Evolutionary conservation across 1,140 invertebrate genomes (phyloP), one percentile per base, ranked within the genome.

Genomic region (Batillaria attramentaria): DNA sequence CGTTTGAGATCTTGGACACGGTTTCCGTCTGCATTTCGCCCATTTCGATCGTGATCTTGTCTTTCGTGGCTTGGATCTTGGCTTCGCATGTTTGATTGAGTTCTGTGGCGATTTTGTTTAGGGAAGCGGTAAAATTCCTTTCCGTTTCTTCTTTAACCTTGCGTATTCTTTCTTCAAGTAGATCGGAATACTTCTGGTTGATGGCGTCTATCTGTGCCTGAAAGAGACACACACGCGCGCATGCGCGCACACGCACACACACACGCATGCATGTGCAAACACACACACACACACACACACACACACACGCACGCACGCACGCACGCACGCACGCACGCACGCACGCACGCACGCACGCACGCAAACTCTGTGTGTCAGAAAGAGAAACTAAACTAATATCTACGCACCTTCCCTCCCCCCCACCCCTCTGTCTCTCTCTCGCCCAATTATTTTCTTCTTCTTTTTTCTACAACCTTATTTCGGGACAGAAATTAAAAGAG

Each of bases 281-380:
- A 31, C n/a, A 42, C 46, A 28, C 72, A 46, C 72, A 54, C 72
- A 74, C 42, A 33, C 72, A 74, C 72, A 54, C 72, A 74, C 72
- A n/a, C 72, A 74, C 43, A 10, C 41, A 50, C 50, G 42, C 50
- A 57, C 72, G 35, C 72, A 50, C 33, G 5, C 50, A 28, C 50
- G 10, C 41, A 74, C n/a, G 24, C 50, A 54, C 46, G 28, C 46
- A 6, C 46, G 39, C 68, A 41, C 68, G n/a, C 72, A 28, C 41
- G 37, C 68, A 69, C 68, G 20, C 35, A 28, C 41, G 37, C 68
- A 69, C 41, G 18, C 41, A 37, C 35, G 68, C 35, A 69, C 16
- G 18, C 41, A 37, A n/a, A 4, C 13, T 24, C 8, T n/a, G 50
- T 16, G n/a, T n/a, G n/a, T 54, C 13, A n/a, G 13, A 54, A 54